phyloP scores from a whole-genome alignment of 1,140 invertebrate species.

The Teleogryllus occipitalis region DNA sequence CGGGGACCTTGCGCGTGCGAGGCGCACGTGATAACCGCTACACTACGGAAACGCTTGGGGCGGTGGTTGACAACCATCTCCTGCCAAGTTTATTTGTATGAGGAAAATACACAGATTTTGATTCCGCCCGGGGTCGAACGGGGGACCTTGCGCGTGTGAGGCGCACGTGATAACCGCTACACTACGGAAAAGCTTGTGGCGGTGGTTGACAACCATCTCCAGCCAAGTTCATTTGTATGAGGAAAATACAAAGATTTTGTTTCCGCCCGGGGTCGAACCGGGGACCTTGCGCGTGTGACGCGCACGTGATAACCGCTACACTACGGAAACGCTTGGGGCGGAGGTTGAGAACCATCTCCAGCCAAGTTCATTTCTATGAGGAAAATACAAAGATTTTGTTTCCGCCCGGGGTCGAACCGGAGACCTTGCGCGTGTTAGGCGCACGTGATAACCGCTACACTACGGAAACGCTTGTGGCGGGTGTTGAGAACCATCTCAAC shows the following conservation, averaged over 20 bases:
- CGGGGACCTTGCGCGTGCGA: conserved; percentile 53
- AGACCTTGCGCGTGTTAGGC: conserved; percentile 53
- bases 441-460: conserved; percentile 52
- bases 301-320: conserved; percentile 53
- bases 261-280: no score
- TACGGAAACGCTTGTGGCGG: conserved; percentile 20
- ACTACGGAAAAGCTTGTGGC: conserved; percentile 40
- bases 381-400: no score
- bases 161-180: conserved; percentile 54
- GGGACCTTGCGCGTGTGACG: conserved; percentile 53
- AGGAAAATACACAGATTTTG: no score
- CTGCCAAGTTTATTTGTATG: no score
- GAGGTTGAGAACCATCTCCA: no score
- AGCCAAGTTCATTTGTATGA: no score
- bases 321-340: conserved; percentile 19
- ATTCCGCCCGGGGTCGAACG: conserved; percentile 53
- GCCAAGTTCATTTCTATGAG: no score
- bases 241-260: no score
- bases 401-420: conserved; percentile 53
- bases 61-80: no score
- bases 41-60: conserved; percentile 28
- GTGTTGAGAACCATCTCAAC: no score
- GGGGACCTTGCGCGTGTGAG: conserved; percentile 53
- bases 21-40: conserved; percentile 53
- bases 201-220: no score